Conservation (phyloP, 1,140 invertebrate species). For the Palaemon carinicauda region DNA sequence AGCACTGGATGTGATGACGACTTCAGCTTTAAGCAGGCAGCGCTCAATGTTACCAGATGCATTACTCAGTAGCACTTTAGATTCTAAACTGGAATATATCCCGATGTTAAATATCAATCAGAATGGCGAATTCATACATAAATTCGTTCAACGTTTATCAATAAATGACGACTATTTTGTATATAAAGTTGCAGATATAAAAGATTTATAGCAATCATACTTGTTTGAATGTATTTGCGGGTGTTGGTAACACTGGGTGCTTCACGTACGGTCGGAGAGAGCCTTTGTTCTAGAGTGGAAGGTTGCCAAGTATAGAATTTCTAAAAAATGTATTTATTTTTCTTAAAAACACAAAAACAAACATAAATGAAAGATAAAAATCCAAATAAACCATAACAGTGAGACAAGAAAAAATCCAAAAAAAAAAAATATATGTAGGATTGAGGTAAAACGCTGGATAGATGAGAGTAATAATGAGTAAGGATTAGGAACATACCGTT, state of each 20-base stretch:
- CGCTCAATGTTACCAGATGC: no score
- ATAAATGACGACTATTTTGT: no score
- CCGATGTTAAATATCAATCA: no score
- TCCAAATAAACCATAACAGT: conserved; percentile 37
- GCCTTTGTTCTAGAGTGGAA: conserved; percentile 18
- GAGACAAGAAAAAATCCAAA: conserved; percentile 27
- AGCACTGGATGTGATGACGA: no score
- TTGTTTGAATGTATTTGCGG: not conserved
- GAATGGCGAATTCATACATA: no score
- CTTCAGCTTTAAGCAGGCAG: no score
- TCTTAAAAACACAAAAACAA: conserved; percentile 25
- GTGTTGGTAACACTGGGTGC: not conserved
- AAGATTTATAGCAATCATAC: not conserved
- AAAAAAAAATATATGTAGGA: not conserved
- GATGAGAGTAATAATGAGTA: not conserved
- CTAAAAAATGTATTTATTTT: conserved; percentile 9
- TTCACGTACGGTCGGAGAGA: not conserved
- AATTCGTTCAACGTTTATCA: no score
- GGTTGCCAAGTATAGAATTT: conserved; percentile 28
- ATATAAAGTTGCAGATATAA: not conserved
- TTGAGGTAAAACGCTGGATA: not conserved
- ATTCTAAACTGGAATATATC: no score
- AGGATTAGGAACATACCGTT: not conserved
- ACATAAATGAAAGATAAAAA: conserved; percentile 31
- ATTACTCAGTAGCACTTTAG: no score